Base-by-base conservation (phyloP, 2,113 vertebrate species). In the Cheirogaleus medius region DNA sequence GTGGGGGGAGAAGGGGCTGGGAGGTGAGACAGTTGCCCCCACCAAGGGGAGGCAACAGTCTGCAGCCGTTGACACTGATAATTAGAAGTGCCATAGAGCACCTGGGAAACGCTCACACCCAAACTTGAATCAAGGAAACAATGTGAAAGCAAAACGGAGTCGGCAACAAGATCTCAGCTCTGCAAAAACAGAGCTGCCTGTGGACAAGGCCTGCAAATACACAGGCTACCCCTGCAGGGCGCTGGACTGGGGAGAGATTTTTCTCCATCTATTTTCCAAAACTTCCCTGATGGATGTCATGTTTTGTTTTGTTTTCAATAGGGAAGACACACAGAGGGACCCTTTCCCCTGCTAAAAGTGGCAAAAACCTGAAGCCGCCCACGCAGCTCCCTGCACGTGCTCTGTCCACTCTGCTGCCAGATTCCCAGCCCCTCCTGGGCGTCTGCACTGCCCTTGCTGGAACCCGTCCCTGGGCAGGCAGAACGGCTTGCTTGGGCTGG, bases 171-270 rank as follows among this genome's bases (percentile, higher is more conserved):
- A 7, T 15, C 60, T 47, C 49, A 20, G 76, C 64, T 18, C 2
- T 15, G 69, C 47, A 52, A 6, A 60, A 8, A 10, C 64, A 63
- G 74, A 25, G 21, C 32, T 8, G 44, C 60, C 42, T 3, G 37
- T 0, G 9, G 47, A 17, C 39, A 1, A 5, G 37, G 56, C 56
- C n/a, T 27, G 10, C n/a, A n/a, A 6, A 3, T 0, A 6, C 0
- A 32, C 47, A 42, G 9, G 0, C 0, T 3, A 13, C 8, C 0
- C 49, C 29, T 66, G 5, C 1, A 1, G 12, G 10, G 44, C 1
- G 2, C 44, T 39, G 5, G 49, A 1, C 5, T 25, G n/a, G 21
- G 5, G 1, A 14, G 2, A 29, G 29, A 18, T 3, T 10, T 20
- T 54, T 34, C 6, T 18, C 44, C n/a, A 25, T 17, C 32, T 15